Evolutionary conservation across 2,113 vertebrate genomes (phyloP).

Genomic region (Butorides virescens): DNA sequence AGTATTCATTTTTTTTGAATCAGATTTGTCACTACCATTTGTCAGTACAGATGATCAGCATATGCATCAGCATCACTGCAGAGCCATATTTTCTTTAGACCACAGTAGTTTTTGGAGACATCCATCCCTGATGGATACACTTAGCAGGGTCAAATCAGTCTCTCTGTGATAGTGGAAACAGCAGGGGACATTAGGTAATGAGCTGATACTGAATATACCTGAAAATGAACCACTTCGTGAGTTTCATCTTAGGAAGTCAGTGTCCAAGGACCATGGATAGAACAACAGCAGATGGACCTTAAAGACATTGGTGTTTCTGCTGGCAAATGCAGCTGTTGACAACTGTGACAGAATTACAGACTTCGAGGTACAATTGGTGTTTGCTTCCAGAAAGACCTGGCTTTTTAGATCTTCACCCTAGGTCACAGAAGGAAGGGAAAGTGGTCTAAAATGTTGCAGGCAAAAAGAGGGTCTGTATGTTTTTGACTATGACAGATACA

Average conservation of each 20-base stretch:
- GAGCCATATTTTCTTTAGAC: not conserved
- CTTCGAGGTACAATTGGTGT: not conserved
- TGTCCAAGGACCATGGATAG: not conserved
- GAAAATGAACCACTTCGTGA: slow-evolving; percentile 9
- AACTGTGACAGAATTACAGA: slow-evolving; percentile 16
- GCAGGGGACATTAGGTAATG: not conserved
- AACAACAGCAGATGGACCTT: slow-evolving; percentile 13
- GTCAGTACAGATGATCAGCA: not conserved
- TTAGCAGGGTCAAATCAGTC: slow-evolving; percentile 11
- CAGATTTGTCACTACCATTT: not conserved
- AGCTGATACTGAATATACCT: not conserved
- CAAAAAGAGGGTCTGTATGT: not conserved
- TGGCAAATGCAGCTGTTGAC: slow-evolving; percentile 39
- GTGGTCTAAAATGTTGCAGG: not conserved
- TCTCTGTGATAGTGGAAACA: slow-evolving; percentile 12
- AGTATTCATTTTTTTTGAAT: slow-evolving; percentile 37
- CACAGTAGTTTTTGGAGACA: not conserved
- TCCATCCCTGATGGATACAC: not conserved
- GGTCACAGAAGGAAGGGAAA: not conserved
- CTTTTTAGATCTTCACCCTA: not conserved
- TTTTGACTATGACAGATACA: not conserved
- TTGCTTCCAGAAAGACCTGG: not conserved
- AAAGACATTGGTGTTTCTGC: slow-evolving; percentile 17
- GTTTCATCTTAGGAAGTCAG: slow-evolving; percentile 22
- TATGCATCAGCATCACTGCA: not conserved